Evolutionary conservation across 2,797 vertebrate species (phyloP), one percentile per base, ranked within the genome.

Genomic region (Cercopithecus neglectus): DNA sequence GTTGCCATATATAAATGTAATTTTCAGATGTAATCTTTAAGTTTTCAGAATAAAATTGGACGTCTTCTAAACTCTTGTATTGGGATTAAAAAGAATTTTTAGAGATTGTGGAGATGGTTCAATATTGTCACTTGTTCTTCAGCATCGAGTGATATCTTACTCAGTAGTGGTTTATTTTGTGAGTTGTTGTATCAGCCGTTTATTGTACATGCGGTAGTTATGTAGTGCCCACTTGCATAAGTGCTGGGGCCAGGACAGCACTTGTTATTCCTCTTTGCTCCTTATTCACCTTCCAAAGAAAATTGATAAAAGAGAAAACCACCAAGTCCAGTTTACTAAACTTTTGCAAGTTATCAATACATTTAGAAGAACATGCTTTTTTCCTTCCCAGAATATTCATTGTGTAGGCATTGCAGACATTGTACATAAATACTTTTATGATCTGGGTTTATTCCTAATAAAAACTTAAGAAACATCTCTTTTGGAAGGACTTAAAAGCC

Each of bases 11-110:
- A 28, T 80, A 94, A 94, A 57, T 28, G 26, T 21, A 75, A 48
- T 87, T 90, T 92, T 87, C 64, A 87, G 89, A 70, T 61, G 9
- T 39, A 81, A 80, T 57, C 61, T 57, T n/a, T 83, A 72, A 78
- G 50, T 46, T 70, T 92, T 75, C 85, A 89, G 44, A 87, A 70
- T 89, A 86, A 59, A 89, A 22, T 48, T 53, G 44, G 30, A 4
- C 22, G 11, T 94, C 89, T 94, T 96, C 30, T 93, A 36, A 86
- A 72, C 44, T 46, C 17, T 89, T 72, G 33, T 21, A 30, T 36
- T 82, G 76, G 46, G 21, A 81, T 89, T 76, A 3, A 79, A 78
- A 80, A n/a, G 8, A 70, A 61, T 9, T 44, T 72, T 88, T 90
- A 64, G 78, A 61, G 75, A n/a, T 74, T 44, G 21, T 39, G 30